phyloP scores from a whole-genome alignment of 2,113 vertebrate genomes.

The Empidonax traillii region DNA sequence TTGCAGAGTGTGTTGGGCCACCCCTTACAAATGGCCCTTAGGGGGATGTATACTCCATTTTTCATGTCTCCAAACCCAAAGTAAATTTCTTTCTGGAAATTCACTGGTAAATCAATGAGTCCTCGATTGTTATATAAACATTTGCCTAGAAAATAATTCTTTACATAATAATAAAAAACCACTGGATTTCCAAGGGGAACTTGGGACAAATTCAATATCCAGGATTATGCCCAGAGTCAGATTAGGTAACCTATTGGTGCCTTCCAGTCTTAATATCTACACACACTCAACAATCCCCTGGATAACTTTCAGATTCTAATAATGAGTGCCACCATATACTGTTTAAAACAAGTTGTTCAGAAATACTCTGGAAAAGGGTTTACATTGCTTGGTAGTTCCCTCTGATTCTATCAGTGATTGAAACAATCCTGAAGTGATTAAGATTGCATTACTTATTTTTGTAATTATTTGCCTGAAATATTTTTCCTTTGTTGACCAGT shows the following conservation, averaged over 20 bases:
- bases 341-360: background rate
- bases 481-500: background rate
- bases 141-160: background rate
- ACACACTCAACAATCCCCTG: background rate
- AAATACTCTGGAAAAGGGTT: background rate
- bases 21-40: background rate
- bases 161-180: background rate
- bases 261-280: background rate
- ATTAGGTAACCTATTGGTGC: background rate
- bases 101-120: background rate
- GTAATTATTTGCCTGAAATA: background rate
- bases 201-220: background rate
- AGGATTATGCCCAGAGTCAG: background rate
- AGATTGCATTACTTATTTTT: background rate
- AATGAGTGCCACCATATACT: background rate
- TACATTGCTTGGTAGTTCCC: background rate
- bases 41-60: background rate
- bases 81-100: background rate
- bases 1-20: background rate
- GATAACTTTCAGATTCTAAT: background rate
- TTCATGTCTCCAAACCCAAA: background rate
- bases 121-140: background rate
- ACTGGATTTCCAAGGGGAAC: background rate
- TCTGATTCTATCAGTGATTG: background rate
- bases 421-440: background rate